Evolutionary conservation across 37 sponge, comb jelly and placozoan species (phyloP), one percentile per base, ranked within the genome.

Genomic region (Beroe forskalii): DNA sequence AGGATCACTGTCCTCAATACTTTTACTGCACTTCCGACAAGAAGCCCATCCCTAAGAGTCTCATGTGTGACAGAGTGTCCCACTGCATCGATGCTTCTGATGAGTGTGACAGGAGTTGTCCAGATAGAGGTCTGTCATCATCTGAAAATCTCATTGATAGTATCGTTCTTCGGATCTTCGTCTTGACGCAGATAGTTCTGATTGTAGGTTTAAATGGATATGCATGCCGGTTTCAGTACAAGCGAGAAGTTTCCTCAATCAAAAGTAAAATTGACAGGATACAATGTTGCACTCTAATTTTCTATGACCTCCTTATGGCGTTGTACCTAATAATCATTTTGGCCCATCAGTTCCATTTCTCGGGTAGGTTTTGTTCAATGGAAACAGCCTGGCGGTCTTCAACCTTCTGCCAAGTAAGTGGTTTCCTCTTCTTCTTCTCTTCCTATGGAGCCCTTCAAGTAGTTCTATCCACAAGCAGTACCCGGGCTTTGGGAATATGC

Each of bases 11-110:
- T 69, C 72, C 72, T 69, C 38, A 69, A 14, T 14, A 14, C 27
- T 69, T 69, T 37, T 69, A 69, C 72, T 69, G 72, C 38, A 69
- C 28, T 1, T 69, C 72, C 1, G 72, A 69, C 39, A 36, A 2
- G 12, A 69, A 69, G 38, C 9, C 72, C 38, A 69, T 69, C 72
- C 38, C 72, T 4, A 69, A 36, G 72, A 33, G 32, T 4, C 12
- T 69, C 37, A 2, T 35, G 4, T 69, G 72, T 35, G 38, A 69
- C 38, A 35, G 38, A 9, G 36, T 69, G 3, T 6, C 72, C 27
- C 38, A 69, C 19, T 69, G 72, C 38, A 31, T 2, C 38, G 72
- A 69, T 17, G 28, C 72, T 0, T 69, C 72, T 32, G 72, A 69
- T 69, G 72, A 69, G 17, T 69, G 72, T 33, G 55, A 48, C 12